These are phyloP conservation scores for Brachyhypopomus occidentalis DNA, from an alignment of 2,113 vertebrate genomes.

Conservation along the genomic window DNA sequence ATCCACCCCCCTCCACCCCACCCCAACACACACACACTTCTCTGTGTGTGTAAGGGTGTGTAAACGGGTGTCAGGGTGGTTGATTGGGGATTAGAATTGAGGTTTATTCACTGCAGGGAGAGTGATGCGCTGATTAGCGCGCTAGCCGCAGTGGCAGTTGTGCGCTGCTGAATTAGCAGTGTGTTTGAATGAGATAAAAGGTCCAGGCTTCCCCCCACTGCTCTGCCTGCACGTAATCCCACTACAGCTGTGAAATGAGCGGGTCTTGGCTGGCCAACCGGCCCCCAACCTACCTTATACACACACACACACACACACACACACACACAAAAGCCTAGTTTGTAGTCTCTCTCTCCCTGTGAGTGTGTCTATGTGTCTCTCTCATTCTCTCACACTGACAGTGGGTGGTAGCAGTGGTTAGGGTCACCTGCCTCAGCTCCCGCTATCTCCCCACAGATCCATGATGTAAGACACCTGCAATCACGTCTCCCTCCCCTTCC, in stretches of 20 bases:
- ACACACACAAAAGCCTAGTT: slow-evolving; percentile 3
- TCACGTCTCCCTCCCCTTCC: slow-evolving; percentile 24
- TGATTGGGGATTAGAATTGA: slow-evolving; percentile 83
- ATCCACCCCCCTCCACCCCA: slow-evolving; percentile 30
- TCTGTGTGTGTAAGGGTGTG: slow-evolving; percentile 59
- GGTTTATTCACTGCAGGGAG: slow-evolving; percentile 84
- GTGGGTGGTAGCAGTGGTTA: background rate
- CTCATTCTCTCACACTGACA: slow-evolving; percentile 1
- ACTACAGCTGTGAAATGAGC: slow-evolving; percentile 85
- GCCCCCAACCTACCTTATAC: slow-evolving; percentile 40
- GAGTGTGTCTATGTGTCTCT: background rate
- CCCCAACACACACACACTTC: background rate
- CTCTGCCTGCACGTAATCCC: slow-evolving; percentile 81
- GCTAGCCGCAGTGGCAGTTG: slow-evolving; percentile 75
- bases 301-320: slow-evolving; percentile 17
- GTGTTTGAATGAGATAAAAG: slow-evolving; percentile 96
- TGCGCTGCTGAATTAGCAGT: slow-evolving; percentile 90
- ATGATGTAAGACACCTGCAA: slow-evolving; percentile 61
- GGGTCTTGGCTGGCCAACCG: slow-evolving; percentile 65
- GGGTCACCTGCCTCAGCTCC: slow-evolving; percentile 32
- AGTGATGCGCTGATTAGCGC: slow-evolving; percentile 83
- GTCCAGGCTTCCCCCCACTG: slow-evolving; percentile 79
- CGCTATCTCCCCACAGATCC: slow-evolving; percentile 5
- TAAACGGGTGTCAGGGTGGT: slow-evolving; percentile 79
- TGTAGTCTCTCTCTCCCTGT: background rate